Evolutionary conservation across 2,113 vertebrate species (phyloP), one percentile per base, ranked within the genome.

Genomic region (Beaufortia kweichowensis): DNA sequence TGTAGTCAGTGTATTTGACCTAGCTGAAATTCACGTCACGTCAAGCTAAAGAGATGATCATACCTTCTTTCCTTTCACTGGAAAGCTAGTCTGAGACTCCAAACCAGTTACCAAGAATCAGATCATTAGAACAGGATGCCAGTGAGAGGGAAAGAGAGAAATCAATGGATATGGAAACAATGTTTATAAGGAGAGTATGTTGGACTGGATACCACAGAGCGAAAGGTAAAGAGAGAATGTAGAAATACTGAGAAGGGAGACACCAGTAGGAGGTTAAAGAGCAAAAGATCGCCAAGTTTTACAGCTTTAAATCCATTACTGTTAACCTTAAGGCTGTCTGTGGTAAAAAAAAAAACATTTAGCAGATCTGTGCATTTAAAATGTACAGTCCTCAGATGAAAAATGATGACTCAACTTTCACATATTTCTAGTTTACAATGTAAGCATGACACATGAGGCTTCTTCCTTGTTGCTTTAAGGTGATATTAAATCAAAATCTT

Each of bases 121-220:
- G 82, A 81, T 84, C 79, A 74, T 82, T 83, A 81, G 53, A 41
- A 35, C 55, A 46, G n/a, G 70, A 10, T 24, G 53, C 43, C 56
- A 67, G 1, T 39, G 35, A 39, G 53, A 59, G 55, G 35, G 33
- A 39, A 43, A 56, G 55, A 48, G 31, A 50, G 56, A 41, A 57
- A 66, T 81, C 85, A 82, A 79, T 80, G 76, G 83, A 85, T 79
- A 79, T 71, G 41, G 71, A 75, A 78, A 71, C 75, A 57, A 73
- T 85, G 86, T 86, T 43, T 60, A 76, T 77, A 56, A 4, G 61
- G 74, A 56, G 56, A 41, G 41, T 41, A 35, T 21, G 59, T 43
- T 59, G 62, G 41, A 43, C 41, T 48, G 19, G 26, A 69, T 64
- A 39, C 33, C 46, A 53, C 43, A 46, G 43, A 17, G 43, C 43